Evolutionary conservation across 2,113 vertebrate species (phyloP).

Genomic region (Leptosomus discolor): DNA sequence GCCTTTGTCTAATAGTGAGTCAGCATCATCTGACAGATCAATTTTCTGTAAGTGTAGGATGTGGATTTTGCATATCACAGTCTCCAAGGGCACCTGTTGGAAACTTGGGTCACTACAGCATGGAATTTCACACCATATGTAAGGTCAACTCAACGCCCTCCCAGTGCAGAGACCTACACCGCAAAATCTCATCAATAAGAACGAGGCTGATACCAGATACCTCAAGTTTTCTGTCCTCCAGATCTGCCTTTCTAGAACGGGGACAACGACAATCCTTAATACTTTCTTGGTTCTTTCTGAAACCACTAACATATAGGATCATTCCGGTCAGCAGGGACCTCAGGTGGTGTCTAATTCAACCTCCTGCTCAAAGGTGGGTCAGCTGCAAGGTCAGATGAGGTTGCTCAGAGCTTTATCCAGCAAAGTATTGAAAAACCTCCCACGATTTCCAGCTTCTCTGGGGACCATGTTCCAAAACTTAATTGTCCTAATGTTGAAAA

Average conservation of each 20-base stretch:
- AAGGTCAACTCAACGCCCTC: not conserved
- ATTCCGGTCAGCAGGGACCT: not conserved
- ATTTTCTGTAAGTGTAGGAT: conserved; percentile 33
- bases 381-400: not conserved
- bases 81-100: conserved; percentile 46
- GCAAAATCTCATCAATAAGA: not conserved
- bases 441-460: not conserved
- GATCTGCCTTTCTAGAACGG: not conserved
- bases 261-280: not conserved
- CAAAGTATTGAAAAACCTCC: not conserved
- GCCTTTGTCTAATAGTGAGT: conserved; percentile 42
- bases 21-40: conserved; percentile 49
- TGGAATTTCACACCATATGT: conserved; percentile 45
- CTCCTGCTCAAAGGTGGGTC: not conserved
- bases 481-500: not conserved
- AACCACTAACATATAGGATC: accelerated
- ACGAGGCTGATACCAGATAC: not conserved
- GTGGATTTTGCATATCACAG: conserved; percentile 3
- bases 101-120: conserved; percentile 11
- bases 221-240: not conserved
- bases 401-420: not conserved
- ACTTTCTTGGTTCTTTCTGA: not conserved
- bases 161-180: not conserved
- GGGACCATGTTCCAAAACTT: not conserved
- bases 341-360: not conserved